Evolutionary conservation across 2,888 invertebrate species (phyloP).

Genomic region (Drymonia ruficornis): DNA sequence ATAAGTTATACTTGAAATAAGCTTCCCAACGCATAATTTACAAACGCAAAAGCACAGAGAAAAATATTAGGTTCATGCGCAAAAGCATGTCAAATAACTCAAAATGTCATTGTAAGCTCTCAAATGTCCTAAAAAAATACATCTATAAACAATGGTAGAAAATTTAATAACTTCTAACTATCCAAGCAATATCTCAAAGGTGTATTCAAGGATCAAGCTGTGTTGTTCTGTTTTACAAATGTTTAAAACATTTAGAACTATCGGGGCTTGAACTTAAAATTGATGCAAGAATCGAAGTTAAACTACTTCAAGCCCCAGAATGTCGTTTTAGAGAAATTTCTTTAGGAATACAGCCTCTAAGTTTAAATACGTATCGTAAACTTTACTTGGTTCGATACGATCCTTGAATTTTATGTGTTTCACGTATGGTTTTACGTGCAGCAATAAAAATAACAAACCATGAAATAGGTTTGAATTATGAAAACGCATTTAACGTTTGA

Average conservation of each 20-base stretch:
- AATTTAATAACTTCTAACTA: too few species aligned
- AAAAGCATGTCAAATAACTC: too few species aligned
- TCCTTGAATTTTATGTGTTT: slow-evolving; percentile 7
- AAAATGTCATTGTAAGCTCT: too few species aligned
- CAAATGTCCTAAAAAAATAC: too few species aligned
- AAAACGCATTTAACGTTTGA: not conserved
- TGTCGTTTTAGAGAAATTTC: slow-evolving; percentile 9
- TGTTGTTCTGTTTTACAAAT: not conserved
- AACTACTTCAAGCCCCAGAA: slow-evolving; percentile 8
- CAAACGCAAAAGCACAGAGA: too few species aligned
- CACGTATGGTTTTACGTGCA: not conserved
- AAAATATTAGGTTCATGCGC: too few species aligned
- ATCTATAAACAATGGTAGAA: too few species aligned
- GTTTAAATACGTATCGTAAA: not conserved
- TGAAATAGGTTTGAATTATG: slow-evolving; percentile 1
- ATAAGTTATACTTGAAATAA: too few species aligned
- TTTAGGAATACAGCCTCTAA: not conserved
- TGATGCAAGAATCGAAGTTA: slow-evolving; percentile 1
- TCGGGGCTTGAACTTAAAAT: not conserved
- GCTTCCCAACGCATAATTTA: too few species aligned
- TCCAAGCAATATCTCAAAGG: too few species aligned
- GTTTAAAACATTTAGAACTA: not conserved
- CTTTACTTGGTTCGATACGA: not conserved
- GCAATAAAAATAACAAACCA: slow-evolving; percentile 3
- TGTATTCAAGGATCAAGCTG: not conserved